Evolutionary conservation across 2,797 vertebrate species (phyloP).

Genomic region (Alfaro cultratus): DNA sequence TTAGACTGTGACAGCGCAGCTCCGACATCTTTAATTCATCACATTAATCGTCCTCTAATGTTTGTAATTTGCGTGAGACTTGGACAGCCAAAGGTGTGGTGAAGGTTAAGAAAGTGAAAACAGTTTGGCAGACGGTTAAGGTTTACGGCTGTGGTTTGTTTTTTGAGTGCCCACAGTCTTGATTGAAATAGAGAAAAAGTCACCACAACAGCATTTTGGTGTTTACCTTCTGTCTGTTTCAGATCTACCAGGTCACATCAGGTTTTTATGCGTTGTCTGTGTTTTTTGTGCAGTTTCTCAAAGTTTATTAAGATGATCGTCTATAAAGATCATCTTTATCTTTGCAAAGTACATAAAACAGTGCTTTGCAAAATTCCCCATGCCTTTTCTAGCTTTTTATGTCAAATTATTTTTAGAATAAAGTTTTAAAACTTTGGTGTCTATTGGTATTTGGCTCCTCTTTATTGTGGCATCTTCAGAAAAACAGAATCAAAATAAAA

Average conservation of each 20-base stretch:
- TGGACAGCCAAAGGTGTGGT: conserved; percentile 41
- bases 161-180: conserved; percentile 43
- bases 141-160: conserved; percentile 39
- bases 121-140: conserved; percentile 25
- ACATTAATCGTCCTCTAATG: conserved; percentile 42
- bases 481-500: neutral
- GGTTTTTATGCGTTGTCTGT: neutral
- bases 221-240: conserved; percentile 40
- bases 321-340: neutral
- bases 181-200: conserved; percentile 35
- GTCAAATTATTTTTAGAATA: neutral
- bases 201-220: conserved; percentile 34
- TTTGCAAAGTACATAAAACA: neutral
- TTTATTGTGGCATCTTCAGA: neutral
- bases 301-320: conserved; percentile 17
- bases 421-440: neutral
- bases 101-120: conserved; percentile 41
- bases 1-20: conserved; percentile 25
- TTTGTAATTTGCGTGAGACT: conserved; percentile 42
- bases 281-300: conserved; percentile 25
- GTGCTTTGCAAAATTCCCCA: neutral
- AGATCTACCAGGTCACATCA: conserved; percentile 17
- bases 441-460: neutral
- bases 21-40: conserved; percentile 52
- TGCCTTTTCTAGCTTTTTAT: neutral